A percentile compares a stretch with the other conserved stretches of the same genome.
These are phyloP conservation scores for Scomber colias DNA, from an alignment of 2,113 vertebrate species.

Conservation along the genomic window DNA sequence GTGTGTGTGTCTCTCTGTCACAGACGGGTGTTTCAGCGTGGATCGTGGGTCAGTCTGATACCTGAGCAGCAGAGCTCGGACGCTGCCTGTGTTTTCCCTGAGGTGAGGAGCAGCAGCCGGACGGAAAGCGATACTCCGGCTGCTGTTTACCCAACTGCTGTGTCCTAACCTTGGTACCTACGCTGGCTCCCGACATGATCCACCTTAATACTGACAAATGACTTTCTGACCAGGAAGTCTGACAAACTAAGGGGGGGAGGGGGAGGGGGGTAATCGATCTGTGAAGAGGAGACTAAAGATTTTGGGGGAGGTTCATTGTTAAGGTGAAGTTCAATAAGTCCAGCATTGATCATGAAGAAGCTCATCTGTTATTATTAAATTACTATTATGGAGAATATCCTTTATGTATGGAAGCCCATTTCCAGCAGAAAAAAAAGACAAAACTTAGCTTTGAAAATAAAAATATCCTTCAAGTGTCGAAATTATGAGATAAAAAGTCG, in stretches of 20 bases:
- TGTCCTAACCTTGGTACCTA: constrained; percentile 81
- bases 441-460: no score
- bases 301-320: constrained; percentile 6
- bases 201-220: constrained; percentile 88
- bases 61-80: constrained; percentile 63
- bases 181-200: constrained; percentile 81
- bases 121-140: constrained; percentile 79
- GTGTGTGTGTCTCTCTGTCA: neutral
- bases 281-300: constrained; percentile 36
- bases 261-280: constrained; percentile 65
- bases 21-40: neutral
- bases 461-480: no score
- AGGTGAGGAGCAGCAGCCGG: constrained; percentile 72
- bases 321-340: constrained; percentile 48
- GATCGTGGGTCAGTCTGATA: constrained; percentile 50
- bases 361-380: neutral
- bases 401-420: no score
- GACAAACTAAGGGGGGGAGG: constrained; percentile 47
- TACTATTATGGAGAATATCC: no score
- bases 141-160: constrained; percentile 87
- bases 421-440: no score
- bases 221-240: constrained; percentile 82
- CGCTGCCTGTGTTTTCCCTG: constrained; percentile 73
- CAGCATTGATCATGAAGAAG: neutral
- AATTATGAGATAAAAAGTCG: no score